A percentile compares a stretch with the other conserved stretches of the same genome.
Conservation (phyloP, 2,888 invertebrate species). For the Phasia obesa region DNA sequence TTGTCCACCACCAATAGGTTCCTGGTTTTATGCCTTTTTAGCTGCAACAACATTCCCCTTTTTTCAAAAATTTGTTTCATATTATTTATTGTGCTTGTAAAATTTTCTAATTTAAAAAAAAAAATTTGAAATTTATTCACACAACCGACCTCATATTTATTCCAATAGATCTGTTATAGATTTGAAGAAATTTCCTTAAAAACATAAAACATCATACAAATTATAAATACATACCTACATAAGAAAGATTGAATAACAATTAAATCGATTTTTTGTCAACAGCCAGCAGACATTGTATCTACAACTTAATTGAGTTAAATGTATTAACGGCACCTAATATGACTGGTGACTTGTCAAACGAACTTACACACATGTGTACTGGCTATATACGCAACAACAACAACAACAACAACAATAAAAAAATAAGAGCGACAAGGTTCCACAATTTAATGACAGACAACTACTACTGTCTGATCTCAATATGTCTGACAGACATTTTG, state of each 20-base stretch:
- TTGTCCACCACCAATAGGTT: too few relatives aligned
- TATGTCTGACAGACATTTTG: constrained; percentile 55
- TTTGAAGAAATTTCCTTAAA: background rate
- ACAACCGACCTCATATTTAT: too few relatives aligned
- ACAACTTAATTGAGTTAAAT: constrained; percentile 66
- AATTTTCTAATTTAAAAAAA: too few relatives aligned
- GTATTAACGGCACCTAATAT: constrained; percentile 63
- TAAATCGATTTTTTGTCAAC: constrained; percentile 57
- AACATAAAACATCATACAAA: background rate
- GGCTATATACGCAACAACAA: background rate
- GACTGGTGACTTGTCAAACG: constrained; percentile 49
- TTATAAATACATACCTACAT: background rate
- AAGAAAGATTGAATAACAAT: constrained; percentile 47
- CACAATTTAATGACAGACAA: constrained; percentile 48
- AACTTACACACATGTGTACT: constrained; percentile 14
- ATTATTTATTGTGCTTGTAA: too few relatives aligned
- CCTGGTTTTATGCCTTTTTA: too few relatives aligned
- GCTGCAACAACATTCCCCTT: too few relatives aligned
- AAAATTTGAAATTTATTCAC: too few relatives aligned
- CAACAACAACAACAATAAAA: constrained; percentile 18
- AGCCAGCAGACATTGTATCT: constrained; percentile 32
- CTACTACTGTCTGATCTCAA: constrained; percentile 59
- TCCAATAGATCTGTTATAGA: too few relatives aligned
- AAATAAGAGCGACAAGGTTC: constrained; percentile 40
- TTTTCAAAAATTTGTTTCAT: too few relatives aligned